These are phyloP conservation scores for Athetis lepigone DNA, from an alignment of 2,888 invertebrate species.

Conservation along the genomic window DNA sequence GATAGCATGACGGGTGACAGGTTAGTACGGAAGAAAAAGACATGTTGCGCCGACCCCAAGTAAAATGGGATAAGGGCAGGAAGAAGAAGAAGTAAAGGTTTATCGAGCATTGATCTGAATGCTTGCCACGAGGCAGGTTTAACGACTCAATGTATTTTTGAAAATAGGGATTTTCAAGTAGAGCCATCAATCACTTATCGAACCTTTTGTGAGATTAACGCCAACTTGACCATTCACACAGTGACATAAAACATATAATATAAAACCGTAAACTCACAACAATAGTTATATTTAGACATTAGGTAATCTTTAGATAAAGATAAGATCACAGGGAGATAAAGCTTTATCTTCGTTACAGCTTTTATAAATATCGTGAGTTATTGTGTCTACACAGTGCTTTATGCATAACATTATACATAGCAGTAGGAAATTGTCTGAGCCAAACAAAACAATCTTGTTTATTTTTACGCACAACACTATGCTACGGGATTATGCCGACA, in stretches of 20 bases:
- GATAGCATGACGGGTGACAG: too few species aligned
- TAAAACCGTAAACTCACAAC: constrained; percentile 1
- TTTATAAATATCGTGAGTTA: constrained; percentile 22
- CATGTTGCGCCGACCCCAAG: too few species aligned
- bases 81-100: too few species aligned
- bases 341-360: constrained; percentile 16
- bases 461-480: constrained; percentile 35
- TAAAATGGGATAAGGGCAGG: too few species aligned
- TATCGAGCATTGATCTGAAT: background rate
- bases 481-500: background rate
- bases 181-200: background rate
- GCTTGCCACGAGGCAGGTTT: background rate
- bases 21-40: too few species aligned
- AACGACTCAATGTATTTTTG: background rate
- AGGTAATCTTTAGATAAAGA: constrained; percentile 21
- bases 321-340: constrained; percentile 30
- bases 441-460: constrained; percentile 53
- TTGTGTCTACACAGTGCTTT: constrained; percentile 14
- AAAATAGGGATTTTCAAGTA: constrained; percentile 4
- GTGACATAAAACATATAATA: constrained; percentile 16
- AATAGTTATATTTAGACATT: constrained; percentile 29
- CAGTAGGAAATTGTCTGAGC: constrained; percentile 42
- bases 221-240: constrained; percentile 7
- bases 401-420: constrained; percentile 17
- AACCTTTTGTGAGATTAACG: background rate